Conservation (phyloP, 2,888 invertebrate species). For the Ganaspis brasiliensis region DNA sequence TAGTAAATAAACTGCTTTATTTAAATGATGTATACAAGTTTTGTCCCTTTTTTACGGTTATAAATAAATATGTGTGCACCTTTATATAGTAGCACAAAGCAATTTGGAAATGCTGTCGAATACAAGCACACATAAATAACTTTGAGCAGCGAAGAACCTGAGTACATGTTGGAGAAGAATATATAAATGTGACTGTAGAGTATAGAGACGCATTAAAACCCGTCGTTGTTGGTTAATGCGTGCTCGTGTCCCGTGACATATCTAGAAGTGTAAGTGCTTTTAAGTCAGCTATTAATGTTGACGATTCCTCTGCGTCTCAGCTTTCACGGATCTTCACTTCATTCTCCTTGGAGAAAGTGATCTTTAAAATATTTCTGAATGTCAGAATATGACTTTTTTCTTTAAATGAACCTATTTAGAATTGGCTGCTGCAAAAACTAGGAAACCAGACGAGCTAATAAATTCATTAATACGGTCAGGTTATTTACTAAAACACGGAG, state of each 20-base stretch:
- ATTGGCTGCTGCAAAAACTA: background rate
- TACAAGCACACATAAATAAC: slow-evolving; percentile 56
- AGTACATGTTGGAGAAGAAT: slow-evolving; percentile 47
- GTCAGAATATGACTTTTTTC: background rate
- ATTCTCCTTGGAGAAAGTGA: slow-evolving; percentile 10
- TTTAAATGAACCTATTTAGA: background rate
- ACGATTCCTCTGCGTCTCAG: slow-evolving; percentile 46
- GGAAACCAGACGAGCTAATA: too few relatives aligned
- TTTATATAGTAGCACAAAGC: too few relatives aligned
- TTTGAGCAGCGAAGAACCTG: slow-evolving; percentile 35
- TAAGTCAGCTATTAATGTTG: slow-evolving; percentile 51
- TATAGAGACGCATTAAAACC: slow-evolving; percentile 43
- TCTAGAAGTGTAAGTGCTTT: slow-evolving; percentile 44
- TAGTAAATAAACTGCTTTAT: too few relatives aligned
- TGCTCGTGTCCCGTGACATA: slow-evolving; percentile 33
- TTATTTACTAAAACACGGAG: too few relatives aligned
- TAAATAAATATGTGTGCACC: too few relatives aligned
- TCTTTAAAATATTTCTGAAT: background rate
- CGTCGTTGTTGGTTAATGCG: slow-evolving; percentile 50
- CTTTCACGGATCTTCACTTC: slow-evolving; percentile 16
- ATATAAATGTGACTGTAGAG: slow-evolving; percentile 27
- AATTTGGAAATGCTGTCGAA: slow-evolving; percentile 20
- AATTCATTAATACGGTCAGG: too few relatives aligned
- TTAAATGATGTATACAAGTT: too few relatives aligned
- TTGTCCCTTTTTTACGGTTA: too few relatives aligned